Percentiles rank a stretch among this genome's conserved stretches.
These are phyloP conservation scores for Sinopyrophorus schimmeli DNA, from an alignment of 2,888 invertebrate genomes.

Conservation along the genomic window DNA sequence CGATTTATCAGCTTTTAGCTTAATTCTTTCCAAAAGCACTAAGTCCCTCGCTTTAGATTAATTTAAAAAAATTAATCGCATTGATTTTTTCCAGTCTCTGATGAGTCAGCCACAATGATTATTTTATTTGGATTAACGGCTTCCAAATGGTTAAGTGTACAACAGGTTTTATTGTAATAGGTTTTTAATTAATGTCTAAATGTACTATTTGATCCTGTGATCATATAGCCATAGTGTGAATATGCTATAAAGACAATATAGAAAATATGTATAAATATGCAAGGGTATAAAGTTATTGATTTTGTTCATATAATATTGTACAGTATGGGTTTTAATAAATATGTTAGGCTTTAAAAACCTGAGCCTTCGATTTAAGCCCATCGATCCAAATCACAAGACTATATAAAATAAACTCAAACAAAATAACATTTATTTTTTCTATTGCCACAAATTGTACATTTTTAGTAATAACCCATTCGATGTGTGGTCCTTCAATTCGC, in stretches of 20 bases:
- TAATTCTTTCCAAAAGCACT: conserved; percentile 8
- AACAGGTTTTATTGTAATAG: conserved; percentile 15
- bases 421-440: too few species aligned
- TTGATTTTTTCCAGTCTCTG: conserved; percentile 14
- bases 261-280: conserved; percentile 23
- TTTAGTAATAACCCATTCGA: too few species aligned
- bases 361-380: too few species aligned
- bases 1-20: conserved; percentile 5
- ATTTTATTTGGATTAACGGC: conserved; percentile 21
- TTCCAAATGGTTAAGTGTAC: conserved; percentile 24
- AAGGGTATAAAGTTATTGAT: conserved; percentile 29
- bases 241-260: conserved; percentile 25
- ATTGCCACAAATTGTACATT: too few species aligned
- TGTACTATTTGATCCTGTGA: conserved; percentile 35
- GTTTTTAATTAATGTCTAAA: conserved; percentile 24
- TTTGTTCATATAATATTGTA: conserved; percentile 27
- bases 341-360: background rate
- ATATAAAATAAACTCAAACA: too few species aligned
- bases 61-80: too few species aligned
- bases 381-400: too few species aligned
- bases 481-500: too few species aligned
- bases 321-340: conserved; percentile 32
- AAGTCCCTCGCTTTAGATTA: too few species aligned
- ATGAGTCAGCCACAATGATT: conserved; percentile 6
- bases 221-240: conserved; percentile 27